Evolutionary conservation across 2,113 vertebrate species (phyloP).

Genomic region (Alethe diademata): DNA sequence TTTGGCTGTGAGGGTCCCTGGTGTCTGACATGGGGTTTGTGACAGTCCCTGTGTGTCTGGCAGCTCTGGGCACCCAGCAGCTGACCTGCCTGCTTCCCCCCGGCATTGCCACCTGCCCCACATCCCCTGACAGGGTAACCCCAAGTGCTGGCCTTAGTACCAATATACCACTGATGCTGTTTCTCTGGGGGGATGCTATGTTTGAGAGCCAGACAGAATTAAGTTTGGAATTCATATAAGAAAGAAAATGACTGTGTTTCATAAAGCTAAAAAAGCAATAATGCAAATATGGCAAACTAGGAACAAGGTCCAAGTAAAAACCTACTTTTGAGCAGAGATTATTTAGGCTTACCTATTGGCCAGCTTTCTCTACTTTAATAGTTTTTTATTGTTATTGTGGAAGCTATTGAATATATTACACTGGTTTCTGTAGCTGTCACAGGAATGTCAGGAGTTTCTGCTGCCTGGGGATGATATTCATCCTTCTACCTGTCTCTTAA

Average conservation of each 20-base stretch:
- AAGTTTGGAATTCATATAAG: not conserved
- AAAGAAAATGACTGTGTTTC: not conserved
- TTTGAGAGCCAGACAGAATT: not conserved
- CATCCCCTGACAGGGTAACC: not conserved
- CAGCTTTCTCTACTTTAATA: not conserved
- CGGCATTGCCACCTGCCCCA: not conserved
- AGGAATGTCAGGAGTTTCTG: not conserved
- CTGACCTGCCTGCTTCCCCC: not conserved
- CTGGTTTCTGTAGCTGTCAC: not conserved
- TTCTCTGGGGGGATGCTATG: not conserved
- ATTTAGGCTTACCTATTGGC: not conserved
- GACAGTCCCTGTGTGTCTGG: not conserved
- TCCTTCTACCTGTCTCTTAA: not conserved
- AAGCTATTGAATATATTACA: not conserved
- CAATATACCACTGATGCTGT: accelerated
- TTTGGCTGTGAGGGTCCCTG: not conserved
- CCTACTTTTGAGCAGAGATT: not conserved
- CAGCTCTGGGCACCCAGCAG: not conserved
- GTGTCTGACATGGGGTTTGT: not conserved
- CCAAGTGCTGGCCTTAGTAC: not conserved
- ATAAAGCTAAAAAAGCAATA: not conserved
- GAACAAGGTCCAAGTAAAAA: not conserved
- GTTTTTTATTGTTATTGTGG: not conserved
- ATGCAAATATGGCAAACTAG: not conserved
- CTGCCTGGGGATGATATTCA: not conserved